A percentile compares a stretch with the other conserved stretches of the same genome.
These are phyloP conservation scores for Ptychobarbus kaznakovi DNA, from an alignment of 2,797 vertebrate genomes.

Conservation along the genomic window DNA sequence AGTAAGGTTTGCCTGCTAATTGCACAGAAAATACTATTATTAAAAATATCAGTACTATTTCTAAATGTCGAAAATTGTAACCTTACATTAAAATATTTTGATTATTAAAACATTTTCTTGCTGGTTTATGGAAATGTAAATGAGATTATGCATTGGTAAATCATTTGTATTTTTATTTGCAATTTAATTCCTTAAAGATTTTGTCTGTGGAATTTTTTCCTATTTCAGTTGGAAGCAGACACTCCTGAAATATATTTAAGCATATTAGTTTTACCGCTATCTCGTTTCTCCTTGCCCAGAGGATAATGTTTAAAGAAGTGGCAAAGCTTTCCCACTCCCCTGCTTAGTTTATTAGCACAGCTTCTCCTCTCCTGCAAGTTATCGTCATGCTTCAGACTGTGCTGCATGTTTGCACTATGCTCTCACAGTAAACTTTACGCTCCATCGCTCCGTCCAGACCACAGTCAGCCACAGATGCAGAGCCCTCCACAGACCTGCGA, in stretches of 20 bases:
- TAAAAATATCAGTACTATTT: background rate
- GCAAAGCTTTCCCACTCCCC: background rate
- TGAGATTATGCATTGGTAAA: background rate
- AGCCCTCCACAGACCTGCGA: constrained; percentile 6
- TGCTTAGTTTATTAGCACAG: background rate
- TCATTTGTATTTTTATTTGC: background rate
- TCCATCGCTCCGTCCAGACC: background rate
- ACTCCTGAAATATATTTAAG: background rate
- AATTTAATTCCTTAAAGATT: background rate
- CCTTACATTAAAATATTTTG: background rate
- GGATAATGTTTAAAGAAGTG: background rate
- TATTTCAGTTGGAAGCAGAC: background rate
- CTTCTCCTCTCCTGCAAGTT: background rate
- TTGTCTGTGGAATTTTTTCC: background rate
- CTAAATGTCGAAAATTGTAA: background rate
- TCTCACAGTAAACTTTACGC: background rate
- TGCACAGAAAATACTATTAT: background rate
- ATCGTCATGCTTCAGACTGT: constrained; percentile 12
- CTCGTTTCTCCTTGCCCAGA: background rate
- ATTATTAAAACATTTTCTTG: background rate
- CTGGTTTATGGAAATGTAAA: background rate
- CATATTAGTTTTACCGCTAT: background rate
- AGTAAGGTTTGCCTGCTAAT: background rate
- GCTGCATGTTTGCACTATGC: constrained; percentile 12
- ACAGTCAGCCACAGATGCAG: constrained; percentile 3